Conservation (phyloP, 1,140 invertebrate species). For the Aethina tumida region DNA sequence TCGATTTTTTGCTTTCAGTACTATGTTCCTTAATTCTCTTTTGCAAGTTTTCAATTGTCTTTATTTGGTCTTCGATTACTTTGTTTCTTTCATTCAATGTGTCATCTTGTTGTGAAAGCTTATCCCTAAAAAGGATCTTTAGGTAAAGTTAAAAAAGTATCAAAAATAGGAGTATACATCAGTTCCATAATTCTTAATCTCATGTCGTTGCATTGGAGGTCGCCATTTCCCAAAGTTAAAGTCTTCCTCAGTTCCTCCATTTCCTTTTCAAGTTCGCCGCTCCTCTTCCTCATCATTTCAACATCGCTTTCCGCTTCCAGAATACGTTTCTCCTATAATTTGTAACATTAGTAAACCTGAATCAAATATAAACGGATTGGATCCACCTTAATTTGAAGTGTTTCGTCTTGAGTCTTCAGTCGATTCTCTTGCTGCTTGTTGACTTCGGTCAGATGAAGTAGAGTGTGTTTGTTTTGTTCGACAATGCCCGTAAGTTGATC, state of each 20-base stretch:
- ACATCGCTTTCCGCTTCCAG: constrained; percentile 16
- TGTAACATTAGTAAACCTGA: background rate
- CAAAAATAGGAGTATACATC: background rate
- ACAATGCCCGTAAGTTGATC: constrained; percentile 18
- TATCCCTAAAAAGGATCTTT: constrained; percentile 13
- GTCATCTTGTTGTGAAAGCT: constrained; percentile 18
- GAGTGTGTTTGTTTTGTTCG: constrained; percentile 18
- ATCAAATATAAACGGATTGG: background rate
- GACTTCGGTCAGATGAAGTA: constrained; percentile 18
- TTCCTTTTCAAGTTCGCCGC: constrained; percentile 14
- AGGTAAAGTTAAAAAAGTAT: background rate
- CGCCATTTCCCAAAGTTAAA: constrained; percentile 7
- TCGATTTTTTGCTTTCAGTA: constrained; percentile 8
- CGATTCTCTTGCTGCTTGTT: constrained; percentile 20
- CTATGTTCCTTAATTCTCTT: constrained; percentile 15
- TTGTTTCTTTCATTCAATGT: constrained; percentile 26
- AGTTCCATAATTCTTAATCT: background rate
- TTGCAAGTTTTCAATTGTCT: constrained; percentile 19
- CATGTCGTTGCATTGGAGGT: background rate
- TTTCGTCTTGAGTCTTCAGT: constrained; percentile 15
- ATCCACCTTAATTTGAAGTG: constrained; percentile 13
- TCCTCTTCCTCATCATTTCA: constrained; percentile 14
- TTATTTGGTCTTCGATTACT: constrained; percentile 24
- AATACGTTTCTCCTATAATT: constrained; percentile 16
- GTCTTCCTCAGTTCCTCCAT: constrained; percentile 11